phyloP scores from a whole-genome alignment of 2,113 vertebrate genomes.

The Phoenicopterus ruber region DNA sequence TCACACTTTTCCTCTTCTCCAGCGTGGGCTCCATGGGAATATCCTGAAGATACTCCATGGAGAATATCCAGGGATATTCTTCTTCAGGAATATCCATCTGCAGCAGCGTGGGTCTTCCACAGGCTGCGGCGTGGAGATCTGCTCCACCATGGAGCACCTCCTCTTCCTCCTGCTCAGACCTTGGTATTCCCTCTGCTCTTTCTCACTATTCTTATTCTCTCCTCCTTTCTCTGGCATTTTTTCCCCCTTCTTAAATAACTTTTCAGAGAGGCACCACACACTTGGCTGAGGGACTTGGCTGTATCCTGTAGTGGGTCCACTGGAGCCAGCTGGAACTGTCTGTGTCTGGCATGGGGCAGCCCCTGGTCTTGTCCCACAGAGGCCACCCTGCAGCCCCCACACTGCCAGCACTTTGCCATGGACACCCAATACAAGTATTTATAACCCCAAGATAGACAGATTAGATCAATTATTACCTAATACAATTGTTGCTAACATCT shows the following conservation, averaged over 20 bases:
- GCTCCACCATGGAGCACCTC: background rate
- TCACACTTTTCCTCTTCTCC: background rate
- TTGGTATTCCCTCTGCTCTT: background rate
- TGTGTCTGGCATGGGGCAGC: background rate
- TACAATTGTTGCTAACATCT: background rate
- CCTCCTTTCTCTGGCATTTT: background rate
- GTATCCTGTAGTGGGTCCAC: accelerated
- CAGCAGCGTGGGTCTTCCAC: accelerated
- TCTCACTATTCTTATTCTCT: background rate
- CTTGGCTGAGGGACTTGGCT: background rate
- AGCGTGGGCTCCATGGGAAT: accelerated
- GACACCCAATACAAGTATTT: background rate
- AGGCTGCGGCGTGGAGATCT: background rate
- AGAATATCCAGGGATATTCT: too few relatives aligned
- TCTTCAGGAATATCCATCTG: background rate
- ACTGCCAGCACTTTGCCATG: background rate
- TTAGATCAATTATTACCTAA: background rate
- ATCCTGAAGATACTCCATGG: too few relatives aligned
- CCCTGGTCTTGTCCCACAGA: background rate
- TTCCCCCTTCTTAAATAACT: background rate
- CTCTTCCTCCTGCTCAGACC: background rate
- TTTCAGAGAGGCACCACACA: background rate
- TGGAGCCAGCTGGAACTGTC: background rate
- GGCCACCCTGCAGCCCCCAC: too few relatives aligned
- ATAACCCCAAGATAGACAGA: background rate